A percentile compares a stretch with the other conserved stretches of the same genome.
Evolutionary conservation across 2,888 invertebrate species (phyloP).

Genomic region (Coelinius sp.): DNA sequence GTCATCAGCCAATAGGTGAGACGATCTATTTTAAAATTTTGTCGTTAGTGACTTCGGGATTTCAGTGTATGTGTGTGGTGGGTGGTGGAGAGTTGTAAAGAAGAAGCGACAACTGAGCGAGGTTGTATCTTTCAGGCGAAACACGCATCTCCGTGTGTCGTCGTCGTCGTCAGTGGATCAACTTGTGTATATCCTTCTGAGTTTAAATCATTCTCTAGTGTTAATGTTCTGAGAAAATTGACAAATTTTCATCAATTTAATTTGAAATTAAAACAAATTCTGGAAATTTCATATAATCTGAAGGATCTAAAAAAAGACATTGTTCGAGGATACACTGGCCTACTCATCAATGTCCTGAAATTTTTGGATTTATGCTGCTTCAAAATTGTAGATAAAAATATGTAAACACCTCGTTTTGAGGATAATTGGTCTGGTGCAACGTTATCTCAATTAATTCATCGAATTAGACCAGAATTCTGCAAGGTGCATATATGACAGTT

Average conservation of each 20-base stretch:
- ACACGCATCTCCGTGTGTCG: slow-evolving; percentile 46
- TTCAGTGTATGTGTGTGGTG: slow-evolving; percentile 28
- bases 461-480: background rate
- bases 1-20: slow-evolving; percentile 36
- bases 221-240: background rate
- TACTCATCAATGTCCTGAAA: background rate
- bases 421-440: background rate
- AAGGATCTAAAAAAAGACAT: background rate
- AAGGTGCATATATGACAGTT: slow-evolving; percentile 1
- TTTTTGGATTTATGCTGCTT: background rate
- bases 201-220: too few species aligned
- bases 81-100: slow-evolving; percentile 15
- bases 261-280: background rate
- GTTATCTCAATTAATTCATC: background rate
- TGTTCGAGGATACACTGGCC: background rate
- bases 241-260: background rate
- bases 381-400: background rate
- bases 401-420: background rate
- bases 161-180: slow-evolving; percentile 30
- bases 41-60: slow-evolving; percentile 39
- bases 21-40: slow-evolving; percentile 60
- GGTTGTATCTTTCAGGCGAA: slow-evolving; percentile 44
- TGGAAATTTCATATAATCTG: background rate
- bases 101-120: slow-evolving; percentile 40
- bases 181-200: background rate